Percentiles rank a stretch among this genome's conserved stretches.
Evolutionary conservation across 2,797 vertebrate species (phyloP).

Genomic region (Carcharodon carcharias): DNA sequence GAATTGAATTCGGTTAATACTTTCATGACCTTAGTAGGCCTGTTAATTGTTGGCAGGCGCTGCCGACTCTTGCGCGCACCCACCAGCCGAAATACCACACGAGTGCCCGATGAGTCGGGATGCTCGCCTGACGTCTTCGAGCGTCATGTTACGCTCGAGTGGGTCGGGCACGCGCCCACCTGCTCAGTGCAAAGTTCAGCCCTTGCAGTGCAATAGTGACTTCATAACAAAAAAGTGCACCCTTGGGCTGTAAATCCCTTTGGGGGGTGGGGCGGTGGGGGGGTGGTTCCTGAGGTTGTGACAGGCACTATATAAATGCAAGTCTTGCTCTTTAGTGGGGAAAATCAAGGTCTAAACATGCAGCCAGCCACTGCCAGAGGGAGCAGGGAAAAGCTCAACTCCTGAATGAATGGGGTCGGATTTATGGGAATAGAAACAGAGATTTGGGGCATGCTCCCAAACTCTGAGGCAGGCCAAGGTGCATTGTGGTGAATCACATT

Average conservation of each 20-base stretch:
- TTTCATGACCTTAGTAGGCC: too few species aligned
- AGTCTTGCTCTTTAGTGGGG: not conserved
- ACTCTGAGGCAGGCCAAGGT: not conserved
- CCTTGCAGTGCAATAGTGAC: not conserved
- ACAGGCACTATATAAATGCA: not conserved
- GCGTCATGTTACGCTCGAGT: too few species aligned
- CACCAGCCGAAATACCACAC: too few species aligned
- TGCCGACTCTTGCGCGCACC: too few species aligned
- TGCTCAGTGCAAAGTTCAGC: too few species aligned
- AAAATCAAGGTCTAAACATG: not conserved
- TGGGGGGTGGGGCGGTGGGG: not conserved
- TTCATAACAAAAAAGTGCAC: not conserved
- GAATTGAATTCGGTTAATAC: too few species aligned
- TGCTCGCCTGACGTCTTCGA: too few species aligned
- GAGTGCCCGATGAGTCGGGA: too few species aligned
- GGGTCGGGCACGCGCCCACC: too few species aligned
- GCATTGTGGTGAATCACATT: not conserved
- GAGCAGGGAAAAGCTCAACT: not conserved
- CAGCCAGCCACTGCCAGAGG: not conserved
- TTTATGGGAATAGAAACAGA: not conserved
- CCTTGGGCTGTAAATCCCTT: not conserved
- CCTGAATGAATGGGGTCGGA: not conserved
- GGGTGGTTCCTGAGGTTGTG: not conserved
- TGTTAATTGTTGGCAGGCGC: too few species aligned
- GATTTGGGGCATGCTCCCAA: not conserved